A percentile compares a stretch with the other conserved stretches of the same genome.
Evolutionary conservation across 2,888 invertebrate species (phyloP).

Genomic region (Lasioglossum calceatum): DNA sequence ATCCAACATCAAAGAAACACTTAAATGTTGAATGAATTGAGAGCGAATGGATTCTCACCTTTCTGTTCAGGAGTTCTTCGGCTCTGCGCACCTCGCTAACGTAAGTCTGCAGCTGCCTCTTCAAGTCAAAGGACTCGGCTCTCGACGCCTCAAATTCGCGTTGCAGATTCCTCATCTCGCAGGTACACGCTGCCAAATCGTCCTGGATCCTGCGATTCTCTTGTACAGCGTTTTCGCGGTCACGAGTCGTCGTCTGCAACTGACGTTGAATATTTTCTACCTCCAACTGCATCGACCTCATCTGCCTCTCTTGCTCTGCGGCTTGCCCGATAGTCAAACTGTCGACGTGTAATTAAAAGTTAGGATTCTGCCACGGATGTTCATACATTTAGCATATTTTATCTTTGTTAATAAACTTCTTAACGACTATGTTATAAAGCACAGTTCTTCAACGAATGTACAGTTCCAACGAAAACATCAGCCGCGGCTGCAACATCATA

Average conservation of each 20-base stretch:
- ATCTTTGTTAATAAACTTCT: not conserved
- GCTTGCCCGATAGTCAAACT: slow-evolving; percentile 75
- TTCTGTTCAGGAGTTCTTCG: slow-evolving; percentile 90
- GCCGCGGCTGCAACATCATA: not conserved
- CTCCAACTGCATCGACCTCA: slow-evolving; percentile 83
- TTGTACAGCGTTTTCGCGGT: slow-evolving; percentile 87
- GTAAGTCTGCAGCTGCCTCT: slow-evolving; percentile 92
- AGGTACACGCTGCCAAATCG: slow-evolving; percentile 88
- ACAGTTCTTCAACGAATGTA: too few relatives aligned
- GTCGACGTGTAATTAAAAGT: not conserved
- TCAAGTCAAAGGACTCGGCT: slow-evolving; percentile 90
- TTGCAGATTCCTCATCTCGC: slow-evolving; percentile 87
- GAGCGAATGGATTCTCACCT: slow-evolving; percentile 82
- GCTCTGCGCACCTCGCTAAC: slow-evolving; percentile 92
- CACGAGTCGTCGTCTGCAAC: slow-evolving; percentile 86
- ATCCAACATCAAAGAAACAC: too few relatives aligned
- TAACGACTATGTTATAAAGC: not conserved
- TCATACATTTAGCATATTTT: not conserved
- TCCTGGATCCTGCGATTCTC: slow-evolving; percentile 91
- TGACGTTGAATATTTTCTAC: slow-evolving; percentile 87
- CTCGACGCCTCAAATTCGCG: slow-evolving; percentile 89
- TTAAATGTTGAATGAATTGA: too few relatives aligned
- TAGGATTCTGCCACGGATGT: not conserved
- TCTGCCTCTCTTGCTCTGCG: slow-evolving; percentile 78
- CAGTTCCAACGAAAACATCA: not conserved